Evolutionary conservation across 2,113 vertebrate genomes (phyloP).

Genomic region (Brachyistius frenatus): DNA sequence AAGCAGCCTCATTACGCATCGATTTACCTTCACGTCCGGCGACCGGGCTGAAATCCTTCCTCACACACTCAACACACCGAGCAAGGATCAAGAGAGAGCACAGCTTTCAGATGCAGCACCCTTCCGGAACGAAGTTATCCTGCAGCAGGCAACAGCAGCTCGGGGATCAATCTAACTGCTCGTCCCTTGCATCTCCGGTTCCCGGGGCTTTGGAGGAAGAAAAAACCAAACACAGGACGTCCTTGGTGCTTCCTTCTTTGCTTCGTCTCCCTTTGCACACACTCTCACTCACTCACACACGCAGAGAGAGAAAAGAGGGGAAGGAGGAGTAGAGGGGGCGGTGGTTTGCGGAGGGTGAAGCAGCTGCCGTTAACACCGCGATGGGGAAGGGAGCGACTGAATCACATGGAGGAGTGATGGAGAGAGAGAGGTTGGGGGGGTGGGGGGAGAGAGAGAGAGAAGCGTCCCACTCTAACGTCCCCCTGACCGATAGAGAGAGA

Average conservation of each 20-base stretch:
- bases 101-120: slow-evolving; percentile 36
- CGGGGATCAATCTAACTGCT: slow-evolving; percentile 67
- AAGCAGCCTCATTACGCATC: not conserved
- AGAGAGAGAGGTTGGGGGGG: not conserved
- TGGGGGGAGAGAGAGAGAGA: slow-evolving; percentile 40
- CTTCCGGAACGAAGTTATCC: slow-evolving; percentile 68
- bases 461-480: slow-evolving; percentile 67
- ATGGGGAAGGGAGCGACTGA: slow-evolving; percentile 62
- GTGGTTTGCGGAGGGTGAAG: slow-evolving; percentile 62
- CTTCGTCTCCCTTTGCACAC: slow-evolving; percentile 68
- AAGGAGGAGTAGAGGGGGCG: slow-evolving; percentile 36
- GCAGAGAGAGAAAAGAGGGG: slow-evolving; percentile 34
- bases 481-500: slow-evolving; percentile 70
- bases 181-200: slow-evolving; percentile 78
- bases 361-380: slow-evolving; percentile 70
- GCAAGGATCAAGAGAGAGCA: slow-evolving; percentile 30
- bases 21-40: slow-evolving; percentile 79
- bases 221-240: slow-evolving; percentile 75
- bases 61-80: slow-evolving; percentile 47
- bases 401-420: slow-evolving; percentile 66
- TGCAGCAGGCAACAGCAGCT: slow-evolving; percentile 55
- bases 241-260: slow-evolving; percentile 77
- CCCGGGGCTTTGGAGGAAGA: slow-evolving; percentile 59
- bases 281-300: slow-evolving; percentile 20
- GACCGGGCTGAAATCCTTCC: slow-evolving; percentile 63